These are phyloP conservation scores for Dermolepida albohirtum DNA, from an alignment of 2,888 invertebrate genomes.

Conservation along the genomic window DNA sequence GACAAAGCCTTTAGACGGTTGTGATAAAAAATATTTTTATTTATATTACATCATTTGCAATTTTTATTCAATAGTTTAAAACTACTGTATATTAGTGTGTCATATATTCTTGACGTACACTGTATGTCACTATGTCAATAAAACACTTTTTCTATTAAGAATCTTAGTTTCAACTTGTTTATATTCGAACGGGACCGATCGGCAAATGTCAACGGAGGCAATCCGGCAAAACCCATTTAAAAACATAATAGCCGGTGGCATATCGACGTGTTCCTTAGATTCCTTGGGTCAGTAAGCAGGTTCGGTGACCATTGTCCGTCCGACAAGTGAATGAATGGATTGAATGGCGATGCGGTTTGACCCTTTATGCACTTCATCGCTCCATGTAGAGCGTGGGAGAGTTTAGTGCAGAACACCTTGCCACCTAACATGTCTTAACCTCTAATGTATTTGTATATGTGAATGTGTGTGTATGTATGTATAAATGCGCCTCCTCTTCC, in stretches of 20 bases:
- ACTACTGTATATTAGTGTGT: no score
- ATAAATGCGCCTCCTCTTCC: conserved; percentile 20
- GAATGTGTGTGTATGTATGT: neutral
- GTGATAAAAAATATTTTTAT: no score
- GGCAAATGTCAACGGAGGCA: conserved; percentile 26
- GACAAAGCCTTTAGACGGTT: no score
- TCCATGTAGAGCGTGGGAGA: conserved; percentile 69
- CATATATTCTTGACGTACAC: no score
- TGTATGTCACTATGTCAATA: no score
- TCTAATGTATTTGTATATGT: neutral
- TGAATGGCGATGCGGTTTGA: conserved; percentile 49
- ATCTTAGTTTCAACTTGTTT: conserved; percentile 26
- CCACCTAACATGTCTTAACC: conserved; percentile 46
- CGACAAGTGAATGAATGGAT: conserved; percentile 49
- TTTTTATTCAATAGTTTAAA: no score
- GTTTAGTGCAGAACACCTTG: conserved; percentile 64
- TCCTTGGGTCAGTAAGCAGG: conserved; percentile 48
- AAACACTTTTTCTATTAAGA: neutral
- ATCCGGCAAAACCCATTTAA: conserved; percentile 47
- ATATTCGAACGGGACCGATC: conserved; percentile 9
- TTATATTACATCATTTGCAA: no score
- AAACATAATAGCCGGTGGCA: conserved; percentile 46
- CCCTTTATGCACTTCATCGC: conserved; percentile 57
- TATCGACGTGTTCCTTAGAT: conserved; percentile 44
- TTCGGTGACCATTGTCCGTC: conserved; percentile 53